Conservation (phyloP, 30 jellyfish, hydroid and myxozoan species). For the Cassiopea andromeda region DNA sequence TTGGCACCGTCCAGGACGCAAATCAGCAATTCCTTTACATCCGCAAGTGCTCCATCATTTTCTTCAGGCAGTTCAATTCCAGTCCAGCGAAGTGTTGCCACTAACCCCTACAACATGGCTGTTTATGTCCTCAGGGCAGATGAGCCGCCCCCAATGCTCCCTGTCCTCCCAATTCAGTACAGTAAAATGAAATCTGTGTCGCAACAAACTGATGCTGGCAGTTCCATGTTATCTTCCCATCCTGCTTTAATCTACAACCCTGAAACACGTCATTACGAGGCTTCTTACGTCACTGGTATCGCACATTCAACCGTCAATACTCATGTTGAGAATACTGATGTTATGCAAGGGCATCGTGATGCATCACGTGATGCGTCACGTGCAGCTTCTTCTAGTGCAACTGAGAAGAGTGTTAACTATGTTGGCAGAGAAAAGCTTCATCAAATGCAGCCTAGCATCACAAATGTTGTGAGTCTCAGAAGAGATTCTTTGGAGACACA, state of each 20-base stretch:
- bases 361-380: background rate
- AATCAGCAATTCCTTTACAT: background rate
- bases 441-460: constrained; percentile 36
- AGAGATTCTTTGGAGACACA: constrained; percentile 28
- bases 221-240: constrained; percentile 38
- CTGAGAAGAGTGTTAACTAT: background rate
- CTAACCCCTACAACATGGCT: constrained; percentile 56
- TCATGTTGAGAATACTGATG: background rate
- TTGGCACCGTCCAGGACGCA: background rate
- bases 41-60: background rate
- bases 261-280: constrained; percentile 42
- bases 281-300: constrained; percentile 61
- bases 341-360: constrained; percentile 1
- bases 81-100: background rate
- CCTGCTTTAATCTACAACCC: constrained; percentile 48
- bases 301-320: constrained; percentile 28
- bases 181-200: constrained; percentile 9
- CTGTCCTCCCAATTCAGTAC: constrained; percentile 31
- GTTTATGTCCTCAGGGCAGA: constrained; percentile 49
- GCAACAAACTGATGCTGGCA: constrained; percentile 4
- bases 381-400: background rate
- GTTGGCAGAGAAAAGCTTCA: background rate
- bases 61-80: constrained; percentile 11
- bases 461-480: constrained; percentile 51
- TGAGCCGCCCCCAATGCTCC: constrained; percentile 33